Conservation (phyloP, 2,797 vertebrate species). For the Microctenopoma stevenorrisi region DNA sequence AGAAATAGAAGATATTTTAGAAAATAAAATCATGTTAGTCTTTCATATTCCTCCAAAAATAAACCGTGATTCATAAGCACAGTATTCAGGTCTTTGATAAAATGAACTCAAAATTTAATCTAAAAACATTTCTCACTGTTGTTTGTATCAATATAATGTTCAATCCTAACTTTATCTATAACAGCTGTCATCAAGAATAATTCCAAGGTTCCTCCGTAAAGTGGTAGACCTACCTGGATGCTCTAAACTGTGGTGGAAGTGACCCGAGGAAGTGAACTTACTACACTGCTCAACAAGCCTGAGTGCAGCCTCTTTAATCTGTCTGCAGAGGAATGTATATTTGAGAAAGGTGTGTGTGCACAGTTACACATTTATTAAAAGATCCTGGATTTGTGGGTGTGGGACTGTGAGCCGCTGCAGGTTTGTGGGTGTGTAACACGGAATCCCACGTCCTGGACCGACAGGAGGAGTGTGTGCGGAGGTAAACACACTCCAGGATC, state of each 20-base stretch:
- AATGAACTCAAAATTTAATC: background rate
- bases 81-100: too few relatives aligned
- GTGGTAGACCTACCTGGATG: conserved; percentile 56
- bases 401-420: conserved; percentile 60
- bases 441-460: conserved; percentile 74
- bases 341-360: conserved; percentile 87
- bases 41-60: background rate
- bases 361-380: conserved; percentile 85
- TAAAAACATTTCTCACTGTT: background rate
- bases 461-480: conserved; percentile 51
- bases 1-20: background rate
- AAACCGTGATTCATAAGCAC: background rate
- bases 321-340: conserved; percentile 79
- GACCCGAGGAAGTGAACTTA: conserved; percentile 14
- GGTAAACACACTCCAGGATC: conserved; percentile 81
- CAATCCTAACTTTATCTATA: background rate
- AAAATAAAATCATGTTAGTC: background rate
- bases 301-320: conserved; percentile 79
- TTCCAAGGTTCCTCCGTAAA: conserved; percentile 1
- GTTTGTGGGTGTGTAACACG: conserved; percentile 72
- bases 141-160: background rate
- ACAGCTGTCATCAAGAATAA: background rate
- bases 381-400: conserved; percentile 87
- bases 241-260: conserved; percentile 11
- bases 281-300: conserved; percentile 33